Conservation (phyloP, 2,797 vertebrate species). For the Paramormyrops hopkinsi region DNA sequence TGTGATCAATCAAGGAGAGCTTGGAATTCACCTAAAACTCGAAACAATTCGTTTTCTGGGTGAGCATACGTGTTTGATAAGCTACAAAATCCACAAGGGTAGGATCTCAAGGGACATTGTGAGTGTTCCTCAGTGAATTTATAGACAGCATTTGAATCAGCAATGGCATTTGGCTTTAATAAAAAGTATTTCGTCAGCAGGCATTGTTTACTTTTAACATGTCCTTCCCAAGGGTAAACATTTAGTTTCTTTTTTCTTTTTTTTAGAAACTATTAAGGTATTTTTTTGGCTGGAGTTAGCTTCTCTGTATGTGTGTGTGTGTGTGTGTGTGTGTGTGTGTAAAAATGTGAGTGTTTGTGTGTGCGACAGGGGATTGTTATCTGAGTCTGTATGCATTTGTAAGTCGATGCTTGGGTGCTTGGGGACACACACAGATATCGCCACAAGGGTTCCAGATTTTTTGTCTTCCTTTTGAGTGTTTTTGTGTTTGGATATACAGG, state of each 20-base stretch:
- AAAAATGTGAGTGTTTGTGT: not conserved
- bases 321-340: not conserved
- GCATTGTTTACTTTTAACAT: slow-evolving; percentile 12
- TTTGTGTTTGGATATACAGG: not conserved
- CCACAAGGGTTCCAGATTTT: not conserved
- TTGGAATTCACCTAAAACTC: not conserved
- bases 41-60: not conserved
- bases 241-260: not conserved
- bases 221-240: slow-evolving; percentile 1
- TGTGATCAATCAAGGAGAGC: not conserved
- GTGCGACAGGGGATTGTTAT: not conserved
- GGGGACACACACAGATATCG: not conserved
- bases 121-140: not conserved
- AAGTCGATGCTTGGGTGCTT: not conserved
- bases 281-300: not conserved
- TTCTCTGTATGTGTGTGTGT: slow-evolving; percentile 3
- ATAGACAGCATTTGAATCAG: not conserved
- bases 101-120: not conserved
- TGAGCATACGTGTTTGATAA: not conserved
- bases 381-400: not conserved
- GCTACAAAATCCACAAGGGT: not conserved
- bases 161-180: not conserved
- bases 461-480: not conserved
- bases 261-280: not conserved
- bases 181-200: not conserved